These are phyloP conservation scores for Eristalis pertinax DNA, from an alignment of 2,888 invertebrate genomes.

Conservation along the genomic window DNA sequence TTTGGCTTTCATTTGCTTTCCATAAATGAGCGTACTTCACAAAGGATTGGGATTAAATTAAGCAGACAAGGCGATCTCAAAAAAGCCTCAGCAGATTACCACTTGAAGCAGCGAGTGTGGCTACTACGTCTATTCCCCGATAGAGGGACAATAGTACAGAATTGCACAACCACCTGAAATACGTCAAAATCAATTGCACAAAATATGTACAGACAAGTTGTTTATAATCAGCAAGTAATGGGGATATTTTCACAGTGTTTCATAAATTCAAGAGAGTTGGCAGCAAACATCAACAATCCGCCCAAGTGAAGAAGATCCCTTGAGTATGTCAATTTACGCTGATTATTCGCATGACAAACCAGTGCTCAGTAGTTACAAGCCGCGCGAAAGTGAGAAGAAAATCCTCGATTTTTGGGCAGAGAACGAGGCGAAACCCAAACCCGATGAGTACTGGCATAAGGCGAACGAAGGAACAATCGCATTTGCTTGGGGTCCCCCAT, in stretches of 20 bases:
- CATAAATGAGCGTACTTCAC: too few species aligned
- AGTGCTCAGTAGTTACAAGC: neutral
- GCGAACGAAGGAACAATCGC: constrained; percentile 85
- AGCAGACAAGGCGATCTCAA: too few species aligned
- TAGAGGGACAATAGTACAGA: neutral
- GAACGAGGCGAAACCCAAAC: constrained; percentile 86
- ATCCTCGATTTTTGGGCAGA: constrained; percentile 91
- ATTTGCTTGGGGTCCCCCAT: constrained; percentile 98
- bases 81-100: neutral
- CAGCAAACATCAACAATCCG: neutral
- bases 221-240: neutral
- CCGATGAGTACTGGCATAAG: constrained; percentile 82
- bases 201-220: neutral
- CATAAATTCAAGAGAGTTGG: neutral
- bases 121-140: neutral
- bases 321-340: neutral
- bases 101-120: neutral
- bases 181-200: neutral
- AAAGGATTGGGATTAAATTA: too few species aligned
- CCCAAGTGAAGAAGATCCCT: neutral
- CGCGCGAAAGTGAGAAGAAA: constrained; percentile 87
- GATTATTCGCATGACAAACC: constrained; percentile 10
- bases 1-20: neutral
- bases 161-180: neutral
- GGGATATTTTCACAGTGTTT: neutral